Evolutionary conservation across 2,797 vertebrate genomes (phyloP).

Genomic region (Oreochromis mossambicus): DNA sequence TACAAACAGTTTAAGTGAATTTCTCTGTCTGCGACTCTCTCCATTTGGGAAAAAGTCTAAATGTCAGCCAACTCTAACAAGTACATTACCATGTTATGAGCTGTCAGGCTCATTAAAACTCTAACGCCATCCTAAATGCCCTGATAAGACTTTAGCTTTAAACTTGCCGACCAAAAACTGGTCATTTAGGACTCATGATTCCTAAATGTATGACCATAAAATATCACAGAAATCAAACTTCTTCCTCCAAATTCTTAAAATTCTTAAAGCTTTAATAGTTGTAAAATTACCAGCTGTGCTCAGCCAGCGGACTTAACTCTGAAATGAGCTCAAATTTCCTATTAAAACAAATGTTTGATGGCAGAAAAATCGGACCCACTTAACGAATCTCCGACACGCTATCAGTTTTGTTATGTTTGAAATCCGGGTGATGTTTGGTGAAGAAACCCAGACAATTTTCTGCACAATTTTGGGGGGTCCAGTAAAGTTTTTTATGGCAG

Average conservation of each 20-base stretch:
- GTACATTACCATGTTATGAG: slow-evolving; percentile 18
- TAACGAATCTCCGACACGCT: slow-evolving; percentile 11
- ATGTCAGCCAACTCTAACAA: slow-evolving; percentile 38
- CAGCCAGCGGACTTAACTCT: not conserved
- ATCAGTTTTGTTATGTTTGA: slow-evolving; percentile 38
- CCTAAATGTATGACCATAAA: not conserved
- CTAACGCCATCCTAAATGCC: not conserved
- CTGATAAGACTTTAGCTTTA: not conserved
- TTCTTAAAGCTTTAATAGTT: not conserved
- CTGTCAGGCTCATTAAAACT: slow-evolving; percentile 12
- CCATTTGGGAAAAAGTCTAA: slow-evolving; percentile 34
- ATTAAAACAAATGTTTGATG: slow-evolving; percentile 29
- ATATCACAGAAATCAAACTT: not conserved
- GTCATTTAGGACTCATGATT: not conserved
- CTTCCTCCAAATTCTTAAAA: not conserved
- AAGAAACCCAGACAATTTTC: slow-evolving; percentile 29
- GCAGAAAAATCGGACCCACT: slow-evolving; percentile 28
- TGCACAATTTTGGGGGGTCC: not conserved
- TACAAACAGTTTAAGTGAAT: slow-evolving; percentile 49
- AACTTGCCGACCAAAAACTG: not conserved
- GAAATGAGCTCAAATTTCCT: slow-evolving; percentile 18
- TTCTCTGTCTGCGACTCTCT: slow-evolving; percentile 35
- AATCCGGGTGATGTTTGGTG: slow-evolving; percentile 26
- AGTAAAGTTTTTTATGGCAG: slow-evolving; percentile 22
- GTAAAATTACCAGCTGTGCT: slow-evolving; percentile 8